Evolutionary conservation across 2,113 vertebrate species (phyloP).

Genomic region (Pteronura brasiliensis): DNA sequence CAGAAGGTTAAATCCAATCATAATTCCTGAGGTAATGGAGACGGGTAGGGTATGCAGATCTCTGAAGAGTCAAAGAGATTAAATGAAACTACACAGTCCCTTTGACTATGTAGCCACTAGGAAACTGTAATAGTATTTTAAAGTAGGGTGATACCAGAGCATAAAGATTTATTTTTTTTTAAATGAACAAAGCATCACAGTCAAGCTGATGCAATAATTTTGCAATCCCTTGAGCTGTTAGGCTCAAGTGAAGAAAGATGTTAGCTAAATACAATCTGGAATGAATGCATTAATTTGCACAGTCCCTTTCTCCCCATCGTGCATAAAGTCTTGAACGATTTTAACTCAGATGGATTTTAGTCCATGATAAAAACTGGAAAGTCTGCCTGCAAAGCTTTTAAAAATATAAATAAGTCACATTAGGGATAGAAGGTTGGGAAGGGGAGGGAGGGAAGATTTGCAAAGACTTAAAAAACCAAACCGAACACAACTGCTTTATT

Average conservation of each 20-base stretch:
- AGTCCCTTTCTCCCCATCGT: neutral
- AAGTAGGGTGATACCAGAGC: conserved; percentile 13
- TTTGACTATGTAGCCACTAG: conserved; percentile 57
- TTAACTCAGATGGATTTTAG: conserved; percentile 57
- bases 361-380: conserved; percentile 51
- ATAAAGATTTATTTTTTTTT: conserved; percentile 70
- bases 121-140: conserved; percentile 57
- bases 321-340: neutral
- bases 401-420: conserved; percentile 56
- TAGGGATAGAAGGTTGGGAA: neutral
- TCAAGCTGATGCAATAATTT: conserved; percentile 57
- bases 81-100: conserved; percentile 52
- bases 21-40: conserved; percentile 69
- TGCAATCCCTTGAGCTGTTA: conserved; percentile 39
- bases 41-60: conserved; percentile 72
- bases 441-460: neutral
- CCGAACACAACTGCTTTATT: conserved; percentile 48
- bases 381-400: conserved; percentile 37
- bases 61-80: conserved; percentile 72
- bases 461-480: conserved; percentile 43
- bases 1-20: conserved; percentile 79
- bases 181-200: conserved; percentile 54
- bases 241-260: conserved; percentile 54
- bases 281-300: conserved; percentile 66
- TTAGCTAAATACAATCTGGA: conserved; percentile 51